Conservation (phyloP, 1,140 invertebrate species). For the Drosophila sp. region DNA sequence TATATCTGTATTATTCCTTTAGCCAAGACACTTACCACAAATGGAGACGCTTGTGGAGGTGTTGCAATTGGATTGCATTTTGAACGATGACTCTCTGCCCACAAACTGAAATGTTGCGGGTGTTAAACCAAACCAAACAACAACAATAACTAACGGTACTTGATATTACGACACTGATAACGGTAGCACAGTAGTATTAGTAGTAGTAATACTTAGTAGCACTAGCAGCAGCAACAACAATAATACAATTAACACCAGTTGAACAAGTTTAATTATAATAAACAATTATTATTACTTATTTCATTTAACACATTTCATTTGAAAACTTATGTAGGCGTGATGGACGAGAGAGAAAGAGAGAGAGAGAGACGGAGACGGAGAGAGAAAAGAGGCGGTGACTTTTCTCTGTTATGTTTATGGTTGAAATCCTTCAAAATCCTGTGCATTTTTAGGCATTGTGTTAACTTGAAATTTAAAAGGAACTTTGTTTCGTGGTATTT, state of each 20-base stretch:
- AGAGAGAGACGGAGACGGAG: not conserved
- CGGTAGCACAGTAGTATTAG: not conserved
- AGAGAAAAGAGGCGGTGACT: not conserved
- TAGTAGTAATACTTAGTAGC: no score
- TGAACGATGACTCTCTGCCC: not conserved
- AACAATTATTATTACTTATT: not conserved
- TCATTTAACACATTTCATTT: not conserved
- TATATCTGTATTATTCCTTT: not conserved
- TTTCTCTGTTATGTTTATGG: slow-evolving; percentile 1
- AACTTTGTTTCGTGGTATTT: not conserved
- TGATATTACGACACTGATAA: not conserved
- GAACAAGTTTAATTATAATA: not conserved
- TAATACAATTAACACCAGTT: not conserved
- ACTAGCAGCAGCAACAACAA: slow-evolving; percentile 5
- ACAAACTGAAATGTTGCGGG: not conserved
- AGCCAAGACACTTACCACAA: slow-evolving; percentile 8
- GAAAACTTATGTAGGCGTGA: not conserved
- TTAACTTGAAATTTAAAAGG: not conserved
- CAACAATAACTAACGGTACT: not conserved
- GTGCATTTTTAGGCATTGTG: not conserved
- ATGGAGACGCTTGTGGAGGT: not conserved
- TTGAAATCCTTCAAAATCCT: not conserved
- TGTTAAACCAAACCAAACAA: not conserved
- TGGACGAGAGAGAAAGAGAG: no score
- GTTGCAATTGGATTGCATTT: slow-evolving; percentile 5